Percentiles rank a stretch among this genome's conserved stretches.
Evolutionary conservation across 2,888 invertebrate species (phyloP).

Genomic region (Cheilosia vulpina): DNA sequence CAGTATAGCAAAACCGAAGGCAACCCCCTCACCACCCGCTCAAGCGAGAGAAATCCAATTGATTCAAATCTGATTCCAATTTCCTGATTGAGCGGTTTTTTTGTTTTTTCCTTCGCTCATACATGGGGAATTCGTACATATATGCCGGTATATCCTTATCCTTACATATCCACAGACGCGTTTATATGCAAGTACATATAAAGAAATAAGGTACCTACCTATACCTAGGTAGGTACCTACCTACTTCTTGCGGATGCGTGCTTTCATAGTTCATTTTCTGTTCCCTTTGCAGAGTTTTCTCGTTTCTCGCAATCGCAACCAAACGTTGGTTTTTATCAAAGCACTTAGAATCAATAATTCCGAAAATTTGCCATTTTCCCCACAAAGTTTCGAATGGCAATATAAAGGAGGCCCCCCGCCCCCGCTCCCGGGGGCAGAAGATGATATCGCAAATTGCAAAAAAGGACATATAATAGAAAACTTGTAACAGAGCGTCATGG

Average conservation of each 20-base stretch:
- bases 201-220: background rate
- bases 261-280: background rate
- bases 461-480: slow-evolving; percentile 42
- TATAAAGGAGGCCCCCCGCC: too few relatives aligned
- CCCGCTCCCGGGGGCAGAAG: slow-evolving; percentile 2
- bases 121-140: background rate
- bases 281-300: background rate
- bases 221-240: background rate
- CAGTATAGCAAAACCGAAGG: slow-evolving; percentile 40
- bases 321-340: slow-evolving; percentile 61
- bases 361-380: slow-evolving; percentile 56
- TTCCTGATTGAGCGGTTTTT: slow-evolving; percentile 65
- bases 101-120: background rate
- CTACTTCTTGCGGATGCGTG: slow-evolving; percentile 45
- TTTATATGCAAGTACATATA: background rate
- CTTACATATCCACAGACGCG: background rate
- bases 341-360: slow-evolving; percentile 73
- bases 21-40: slow-evolving; percentile 33
- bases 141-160: background rate
- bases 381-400: slow-evolving; percentile 29
- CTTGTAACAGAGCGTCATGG: slow-evolving; percentile 21
- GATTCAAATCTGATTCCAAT: slow-evolving; percentile 73
- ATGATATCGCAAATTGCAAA: slow-evolving; percentile 43
- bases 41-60: slow-evolving; percentile 61
- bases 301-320: slow-evolving; percentile 45